Conservation (phyloP, 2,797 vertebrate genomes). For the Hypotaenidia okinawae region DNA sequence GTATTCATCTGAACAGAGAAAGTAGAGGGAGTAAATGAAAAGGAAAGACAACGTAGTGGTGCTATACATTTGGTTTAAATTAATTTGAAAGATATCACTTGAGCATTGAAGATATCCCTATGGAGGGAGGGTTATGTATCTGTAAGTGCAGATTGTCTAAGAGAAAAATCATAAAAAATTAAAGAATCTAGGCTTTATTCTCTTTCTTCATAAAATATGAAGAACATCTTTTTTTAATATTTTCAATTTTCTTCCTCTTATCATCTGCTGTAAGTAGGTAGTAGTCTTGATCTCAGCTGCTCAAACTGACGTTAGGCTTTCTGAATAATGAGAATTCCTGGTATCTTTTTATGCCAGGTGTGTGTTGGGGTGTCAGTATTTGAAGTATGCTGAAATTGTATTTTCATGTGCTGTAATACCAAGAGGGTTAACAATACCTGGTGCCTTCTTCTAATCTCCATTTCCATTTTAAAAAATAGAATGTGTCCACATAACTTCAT, state of each 20-base stretch:
- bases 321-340: neutral
- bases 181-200: neutral
- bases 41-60: neutral
- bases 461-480: neutral
- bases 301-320: neutral
- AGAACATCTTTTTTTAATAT: neutral
- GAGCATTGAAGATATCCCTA: neutral
- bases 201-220: neutral
- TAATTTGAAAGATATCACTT: neutral
- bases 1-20: neutral
- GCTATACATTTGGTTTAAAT: neutral
- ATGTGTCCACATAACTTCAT: neutral
- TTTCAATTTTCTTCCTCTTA: neutral
- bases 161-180: neutral
- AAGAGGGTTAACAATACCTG: neutral
- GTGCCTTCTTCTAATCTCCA: neutral
- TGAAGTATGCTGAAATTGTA: neutral
- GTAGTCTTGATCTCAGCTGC: neutral
- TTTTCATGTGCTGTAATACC: slow-evolving; percentile 10
- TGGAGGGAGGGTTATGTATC: neutral
- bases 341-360: neutral
- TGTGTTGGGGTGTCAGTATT: neutral
- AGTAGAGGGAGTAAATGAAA: neutral
- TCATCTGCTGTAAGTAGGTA: neutral
- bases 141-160: neutral